Evolutionary conservation across 2,113 vertebrate species (phyloP).

Genomic region (Ceyx cyanopectus): DNA sequence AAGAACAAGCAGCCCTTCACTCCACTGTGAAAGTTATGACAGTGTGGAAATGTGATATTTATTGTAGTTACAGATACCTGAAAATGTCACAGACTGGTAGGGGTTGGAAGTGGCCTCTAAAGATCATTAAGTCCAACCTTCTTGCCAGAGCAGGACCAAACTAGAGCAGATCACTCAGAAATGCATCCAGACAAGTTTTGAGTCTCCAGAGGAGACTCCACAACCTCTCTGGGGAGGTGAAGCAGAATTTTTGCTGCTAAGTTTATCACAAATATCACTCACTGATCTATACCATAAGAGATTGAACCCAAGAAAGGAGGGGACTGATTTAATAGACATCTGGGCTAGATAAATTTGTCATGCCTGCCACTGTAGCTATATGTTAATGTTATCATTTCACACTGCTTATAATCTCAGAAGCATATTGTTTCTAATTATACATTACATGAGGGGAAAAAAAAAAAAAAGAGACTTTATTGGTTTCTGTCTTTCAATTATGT

Average conservation of each 20-base stretch:
- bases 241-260: not conserved
- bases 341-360: conserved; percentile 3
- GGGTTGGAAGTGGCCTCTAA: too few species aligned
- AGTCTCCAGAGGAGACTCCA: too few species aligned
- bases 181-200: too few species aligned
- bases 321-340: not conserved
- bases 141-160: too few species aligned
- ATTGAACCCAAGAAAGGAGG: not conserved
- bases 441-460: not conserved
- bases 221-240: too few species aligned
- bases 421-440: conserved; percentile 2
- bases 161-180: too few species aligned
- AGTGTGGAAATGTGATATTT: not conserved
- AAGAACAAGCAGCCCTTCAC: not conserved
- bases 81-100: not conserved
- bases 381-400: conserved; percentile 31
- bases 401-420: not conserved
- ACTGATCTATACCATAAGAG: not conserved
- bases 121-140: too few species aligned
- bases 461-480: not conserved
- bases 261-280: not conserved
- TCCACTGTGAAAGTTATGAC: not conserved
- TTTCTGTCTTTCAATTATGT: not conserved
- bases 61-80: not conserved
- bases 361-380: not conserved